Evolutionary conservation across 2,113 vertebrate species (phyloP).

Genomic region (Campylorhamphus procurvoides): DNA sequence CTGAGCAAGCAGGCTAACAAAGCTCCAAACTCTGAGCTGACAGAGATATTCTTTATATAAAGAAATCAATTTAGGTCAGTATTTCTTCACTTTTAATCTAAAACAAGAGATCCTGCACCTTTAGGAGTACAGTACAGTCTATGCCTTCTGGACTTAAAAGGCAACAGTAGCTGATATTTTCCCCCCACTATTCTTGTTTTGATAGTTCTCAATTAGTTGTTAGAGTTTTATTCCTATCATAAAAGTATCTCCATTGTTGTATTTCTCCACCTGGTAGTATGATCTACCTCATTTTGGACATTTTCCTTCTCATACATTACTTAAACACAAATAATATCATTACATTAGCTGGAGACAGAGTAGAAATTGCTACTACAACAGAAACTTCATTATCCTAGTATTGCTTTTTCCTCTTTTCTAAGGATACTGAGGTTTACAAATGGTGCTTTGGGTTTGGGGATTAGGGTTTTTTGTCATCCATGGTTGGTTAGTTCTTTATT

Average conservation of each 20-base stretch:
- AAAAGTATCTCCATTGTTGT: background rate
- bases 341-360: background rate
- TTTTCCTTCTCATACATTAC: background rate
- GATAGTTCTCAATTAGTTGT: background rate
- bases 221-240: background rate
- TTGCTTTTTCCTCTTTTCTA: background rate
- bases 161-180: background rate
- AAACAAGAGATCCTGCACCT: background rate
- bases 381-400: background rate
- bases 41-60: background rate
- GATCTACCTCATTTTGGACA: background rate
- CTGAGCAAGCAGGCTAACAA: background rate
- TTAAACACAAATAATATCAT: background rate
- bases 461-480: fast-evolving
- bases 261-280: background rate
- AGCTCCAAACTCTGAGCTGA: background rate
- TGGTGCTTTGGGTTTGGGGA: background rate
- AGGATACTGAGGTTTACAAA: background rate
- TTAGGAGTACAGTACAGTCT: background rate
- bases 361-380: background rate
- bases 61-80: background rate
- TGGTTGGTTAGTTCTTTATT: background rate
- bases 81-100: background rate
- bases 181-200: background rate
- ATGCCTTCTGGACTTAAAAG: background rate